Percentiles rank a stretch among this genome's conserved stretches.
Evolutionary conservation across 2,113 vertebrate species (phyloP).

Genomic region (Blennius ocellaris): DNA sequence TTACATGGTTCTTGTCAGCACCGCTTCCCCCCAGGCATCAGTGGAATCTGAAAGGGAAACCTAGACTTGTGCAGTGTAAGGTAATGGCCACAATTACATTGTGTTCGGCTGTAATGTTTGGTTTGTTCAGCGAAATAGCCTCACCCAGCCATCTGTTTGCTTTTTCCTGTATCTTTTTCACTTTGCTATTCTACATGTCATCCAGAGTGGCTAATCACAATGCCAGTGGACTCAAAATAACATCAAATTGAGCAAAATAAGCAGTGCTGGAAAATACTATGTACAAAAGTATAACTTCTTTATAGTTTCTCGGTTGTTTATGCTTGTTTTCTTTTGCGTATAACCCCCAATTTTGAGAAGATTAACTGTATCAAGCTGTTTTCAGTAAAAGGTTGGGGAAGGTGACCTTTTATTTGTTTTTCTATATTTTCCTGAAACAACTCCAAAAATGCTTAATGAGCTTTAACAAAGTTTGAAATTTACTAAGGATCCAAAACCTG

Average conservation of each 20-base stretch:
- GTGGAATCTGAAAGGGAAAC: conserved; percentile 50
- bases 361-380: not conserved
- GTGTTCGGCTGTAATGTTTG: conserved; percentile 47
- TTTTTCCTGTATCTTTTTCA: conserved; percentile 43
- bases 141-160: conserved; percentile 58
- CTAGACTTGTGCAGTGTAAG: conserved; percentile 45
- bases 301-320: not conserved
- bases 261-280: conserved; percentile 1
- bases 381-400: not conserved
- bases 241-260: conserved; percentile 42
- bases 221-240: conserved; percentile 22
- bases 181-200: conserved; percentile 22
- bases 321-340: not conserved
- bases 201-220: conserved; percentile 34
- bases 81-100: conserved; percentile 56
- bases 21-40: conserved; percentile 28
- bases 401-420: not conserved
- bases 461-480: not conserved
- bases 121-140: conserved; percentile 57
- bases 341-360: not conserved
- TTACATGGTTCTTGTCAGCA: conserved; percentile 48
- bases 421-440: not conserved
- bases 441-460: not conserved
- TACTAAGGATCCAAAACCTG: not conserved
- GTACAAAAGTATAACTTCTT: not conserved